A percentile compares a stretch with the other conserved stretches of the same genome.
Evolutionary conservation across 1,140 invertebrate genomes (phyloP).

Genomic region (Bombus pascuorum): DNA sequence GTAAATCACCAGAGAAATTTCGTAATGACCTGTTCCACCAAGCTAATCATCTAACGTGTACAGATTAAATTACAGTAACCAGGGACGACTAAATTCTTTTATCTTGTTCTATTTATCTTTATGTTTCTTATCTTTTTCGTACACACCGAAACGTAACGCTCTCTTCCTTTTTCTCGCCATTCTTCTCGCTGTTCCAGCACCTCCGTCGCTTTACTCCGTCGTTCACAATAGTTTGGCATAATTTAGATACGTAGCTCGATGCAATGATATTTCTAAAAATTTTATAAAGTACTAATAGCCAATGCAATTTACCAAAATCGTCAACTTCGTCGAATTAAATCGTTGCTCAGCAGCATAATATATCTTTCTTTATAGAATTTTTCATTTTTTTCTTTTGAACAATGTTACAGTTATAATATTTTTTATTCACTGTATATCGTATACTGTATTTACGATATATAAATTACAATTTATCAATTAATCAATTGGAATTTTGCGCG

Average conservation of each 20-base stretch:
- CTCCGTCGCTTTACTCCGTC: no score
- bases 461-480: neutral
- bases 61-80: neutral
- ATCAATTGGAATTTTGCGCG: neutral
- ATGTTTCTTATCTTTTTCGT: neutral
- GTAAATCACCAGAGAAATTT: neutral
- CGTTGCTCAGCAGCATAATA: no score
- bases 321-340: neutral
- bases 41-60: neutral
- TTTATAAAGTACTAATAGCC: no score
- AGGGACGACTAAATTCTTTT: neutral
- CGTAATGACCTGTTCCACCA: neutral
- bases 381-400: neutral
- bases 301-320: no score
- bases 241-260: no score
- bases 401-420: no score
- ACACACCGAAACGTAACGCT: no score
- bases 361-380: neutral
- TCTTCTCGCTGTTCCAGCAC: neutral
- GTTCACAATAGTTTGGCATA: no score
- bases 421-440: neutral
- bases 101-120: neutral
- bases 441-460: neutral
- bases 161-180: neutral
- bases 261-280: no score